Conservation (phyloP, 35 echinoderm and acorn worm species). For the Apostichopus parvimensis region DNA sequence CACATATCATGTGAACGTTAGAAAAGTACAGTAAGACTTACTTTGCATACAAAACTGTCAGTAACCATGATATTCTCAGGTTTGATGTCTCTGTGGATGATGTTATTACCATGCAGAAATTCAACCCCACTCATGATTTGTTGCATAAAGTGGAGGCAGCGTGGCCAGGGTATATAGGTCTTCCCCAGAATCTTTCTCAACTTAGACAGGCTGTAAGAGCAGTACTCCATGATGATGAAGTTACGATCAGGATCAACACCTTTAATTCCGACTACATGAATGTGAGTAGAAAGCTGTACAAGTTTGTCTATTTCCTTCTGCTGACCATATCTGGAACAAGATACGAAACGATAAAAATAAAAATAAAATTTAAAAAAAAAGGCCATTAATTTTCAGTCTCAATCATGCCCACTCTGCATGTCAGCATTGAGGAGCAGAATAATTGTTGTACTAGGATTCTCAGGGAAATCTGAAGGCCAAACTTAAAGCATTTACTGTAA, state of each 20-base stretch:
- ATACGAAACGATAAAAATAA: too few species aligned
- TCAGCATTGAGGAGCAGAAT: too few species aligned
- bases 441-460: too few species aligned
- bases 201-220: not conserved
- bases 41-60: constrained; percentile 21
- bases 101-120: constrained; percentile 7
- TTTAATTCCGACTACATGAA: constrained; percentile 35
- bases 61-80: constrained; percentile 35
- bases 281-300: not conserved
- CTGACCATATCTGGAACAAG: not conserved
- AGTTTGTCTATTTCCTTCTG: constrained; percentile 23
- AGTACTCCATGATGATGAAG: constrained; percentile 22
- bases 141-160: constrained; percentile 35
- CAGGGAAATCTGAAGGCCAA: too few species aligned
- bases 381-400: too few species aligned
- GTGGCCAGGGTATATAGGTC: constrained; percentile 11
- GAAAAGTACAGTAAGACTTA: not conserved
- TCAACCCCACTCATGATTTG: constrained; percentile 40
- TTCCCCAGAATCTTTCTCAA: not conserved
- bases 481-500: too few species aligned
- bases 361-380: too few species aligned
- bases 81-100: constrained; percentile 37
- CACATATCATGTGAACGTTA: not conserved
- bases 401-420: too few species aligned
- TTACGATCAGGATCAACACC: not conserved